These are phyloP conservation scores for Protodeltote pygarga DNA, from an alignment of 2,888 invertebrate species.

Conservation along the genomic window DNA sequence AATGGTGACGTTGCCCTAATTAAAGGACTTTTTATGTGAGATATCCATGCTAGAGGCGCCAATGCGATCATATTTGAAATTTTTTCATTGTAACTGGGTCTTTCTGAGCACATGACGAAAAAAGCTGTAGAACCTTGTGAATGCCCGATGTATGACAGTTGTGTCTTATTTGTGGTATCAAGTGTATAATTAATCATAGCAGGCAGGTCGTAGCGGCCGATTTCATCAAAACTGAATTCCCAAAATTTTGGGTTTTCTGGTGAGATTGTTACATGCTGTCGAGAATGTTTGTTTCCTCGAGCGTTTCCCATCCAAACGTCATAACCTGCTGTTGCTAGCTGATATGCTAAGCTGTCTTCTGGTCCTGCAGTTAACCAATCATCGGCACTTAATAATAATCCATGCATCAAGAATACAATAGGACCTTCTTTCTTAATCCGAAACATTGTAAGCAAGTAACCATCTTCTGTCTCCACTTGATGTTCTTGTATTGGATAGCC, in stretches of 20 bases:
- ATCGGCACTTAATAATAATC: slow-evolving; percentile 89
- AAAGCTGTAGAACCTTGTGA: slow-evolving; percentile 90
- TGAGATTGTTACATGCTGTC: slow-evolving; percentile 70
- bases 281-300: slow-evolving; percentile 89
- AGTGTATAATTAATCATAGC: slow-evolving; percentile 90
- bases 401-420: slow-evolving; percentile 90
- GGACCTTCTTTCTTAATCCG: slow-evolving; percentile 39
- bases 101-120: slow-evolving; percentile 87
- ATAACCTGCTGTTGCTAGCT: slow-evolving; percentile 87
- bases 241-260: slow-evolving; percentile 76
- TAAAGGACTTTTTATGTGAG: slow-evolving; percentile 66
- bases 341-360: slow-evolving; percentile 83
- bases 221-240: slow-evolving; percentile 91
- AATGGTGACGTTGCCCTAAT: slow-evolving; percentile 24
- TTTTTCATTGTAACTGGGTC: slow-evolving; percentile 88
- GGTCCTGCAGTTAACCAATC: slow-evolving; percentile 89
- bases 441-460: slow-evolving; percentile 42
- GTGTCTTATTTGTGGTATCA: slow-evolving; percentile 75
- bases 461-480: slow-evolving; percentile 44
- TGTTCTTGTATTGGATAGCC: slow-evolving; percentile 32
- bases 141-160: slow-evolving; percentile 91
- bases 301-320: slow-evolving; percentile 93
- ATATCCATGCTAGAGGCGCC: slow-evolving; percentile 87
- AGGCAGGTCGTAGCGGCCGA: slow-evolving; percentile 91
- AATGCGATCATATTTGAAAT: slow-evolving; percentile 86